These are phyloP conservation scores for Schizopygopsis pylzovi DNA, from an alignment of 2,797 vertebrate genomes.

Conservation along the genomic window DNA sequence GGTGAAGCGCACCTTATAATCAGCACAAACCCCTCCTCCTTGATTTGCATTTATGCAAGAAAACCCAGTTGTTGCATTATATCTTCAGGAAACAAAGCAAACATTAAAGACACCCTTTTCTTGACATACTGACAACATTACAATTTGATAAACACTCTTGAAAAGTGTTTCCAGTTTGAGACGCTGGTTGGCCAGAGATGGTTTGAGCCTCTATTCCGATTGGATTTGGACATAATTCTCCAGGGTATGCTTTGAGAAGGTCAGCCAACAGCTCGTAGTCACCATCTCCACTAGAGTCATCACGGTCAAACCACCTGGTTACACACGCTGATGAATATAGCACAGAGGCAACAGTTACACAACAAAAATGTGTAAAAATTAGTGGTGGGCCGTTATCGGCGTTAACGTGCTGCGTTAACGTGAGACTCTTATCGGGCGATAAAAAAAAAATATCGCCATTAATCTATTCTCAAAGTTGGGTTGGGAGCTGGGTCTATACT, in stretches of 20 bases:
- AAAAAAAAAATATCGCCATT: no score
- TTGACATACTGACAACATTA: background rate
- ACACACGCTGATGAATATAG: constrained; percentile 54
- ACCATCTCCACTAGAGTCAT: constrained; percentile 59
- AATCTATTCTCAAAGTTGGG: no score
- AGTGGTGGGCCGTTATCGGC: no score
- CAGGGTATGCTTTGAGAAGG: constrained; percentile 52
- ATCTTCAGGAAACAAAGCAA: constrained; percentile 4
- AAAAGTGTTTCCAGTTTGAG: constrained; percentile 57
- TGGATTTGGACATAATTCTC: constrained; percentile 62
- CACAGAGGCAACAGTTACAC: background rate
- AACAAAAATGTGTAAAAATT: no score
- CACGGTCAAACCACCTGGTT: constrained; percentile 65
- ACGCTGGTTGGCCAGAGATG: constrained; percentile 56
- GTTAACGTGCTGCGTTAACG: no score
- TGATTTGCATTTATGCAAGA: constrained; percentile 65
- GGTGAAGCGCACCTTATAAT: constrained; percentile 67
- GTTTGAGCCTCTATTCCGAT: constrained; percentile 68
- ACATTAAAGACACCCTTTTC: no score
- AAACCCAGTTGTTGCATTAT: constrained; percentile 58
- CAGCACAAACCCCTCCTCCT: constrained; percentile 44
- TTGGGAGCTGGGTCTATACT: no score
- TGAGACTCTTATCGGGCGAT: no score
- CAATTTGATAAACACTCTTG: constrained; percentile 49
- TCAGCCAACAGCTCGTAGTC: constrained; percentile 62